Evolutionary conservation across 2,113 vertebrate species (phyloP), one percentile per base, ranked within the genome.

Genomic region (Strigops habroptila): DNA sequence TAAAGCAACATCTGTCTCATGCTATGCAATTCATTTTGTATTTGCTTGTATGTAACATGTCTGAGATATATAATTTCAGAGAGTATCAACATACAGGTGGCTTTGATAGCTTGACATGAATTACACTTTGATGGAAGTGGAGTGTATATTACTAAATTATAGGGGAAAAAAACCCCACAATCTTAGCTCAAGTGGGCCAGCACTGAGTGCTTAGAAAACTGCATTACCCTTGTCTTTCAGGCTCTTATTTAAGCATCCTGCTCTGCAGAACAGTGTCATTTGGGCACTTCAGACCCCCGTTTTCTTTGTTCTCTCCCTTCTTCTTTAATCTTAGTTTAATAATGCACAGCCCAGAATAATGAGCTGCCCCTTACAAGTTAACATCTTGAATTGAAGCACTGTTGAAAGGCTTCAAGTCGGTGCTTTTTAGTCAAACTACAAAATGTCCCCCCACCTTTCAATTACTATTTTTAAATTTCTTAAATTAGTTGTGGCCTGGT

Each of bases 301-400:
- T 89, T 93, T 48, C 60, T 91, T 86, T 86, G 60, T 91, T 86
- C 78, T 90, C 13, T 68, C 12, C 16, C 23, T 70, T 64, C 15
- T 88, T 87, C 73, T 91, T 91, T 93, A 95, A 76, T 94, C 57
- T 86, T 46, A 53, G 18, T 92, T 96, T 83, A 95, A 92, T 91
- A 93, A 82, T 27, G 44, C 76, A 86, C 82, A 69, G 15, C 74
- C 35, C n/a, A 65, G 74, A 79, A 84, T 62, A 92, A 71, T 3
- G 22, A 96, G 48, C 64, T 68, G 69, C 74, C 88, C 41, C 6
- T 82, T 84, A 86, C 0, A 0, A 93, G 73, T 67, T 75, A 23
- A 13, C 12, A 15, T 80, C 49, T 60, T 55, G 33, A 57, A 31
- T 41, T 12, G 39, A 51, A 75, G 55, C 35, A 7, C 18, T 76